phyloP scores from a whole-genome alignment of 2,113 vertebrate genomes.

The Strigops habroptila region DNA sequence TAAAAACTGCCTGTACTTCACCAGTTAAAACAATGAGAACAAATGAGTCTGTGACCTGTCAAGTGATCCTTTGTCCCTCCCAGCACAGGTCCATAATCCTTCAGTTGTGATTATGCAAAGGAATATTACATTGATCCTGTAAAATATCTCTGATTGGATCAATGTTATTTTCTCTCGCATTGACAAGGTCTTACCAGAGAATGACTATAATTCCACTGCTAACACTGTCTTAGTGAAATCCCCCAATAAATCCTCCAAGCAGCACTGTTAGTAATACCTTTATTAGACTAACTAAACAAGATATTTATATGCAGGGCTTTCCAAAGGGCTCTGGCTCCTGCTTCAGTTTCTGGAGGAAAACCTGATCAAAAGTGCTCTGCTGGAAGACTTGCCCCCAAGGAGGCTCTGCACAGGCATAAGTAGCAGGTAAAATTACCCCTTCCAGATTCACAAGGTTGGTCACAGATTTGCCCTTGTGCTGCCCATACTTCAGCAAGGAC shows the following conservation, averaged over 20 bases:
- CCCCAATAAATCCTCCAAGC: conserved; percentile 74
- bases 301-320: conserved; percentile 62
- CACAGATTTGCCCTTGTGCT: not conserved
- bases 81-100: conserved; percentile 43
- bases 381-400: not conserved
- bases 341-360: conserved; percentile 19
- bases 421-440: not conserved
- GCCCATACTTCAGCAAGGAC: not conserved
- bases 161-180: conserved; percentile 61
- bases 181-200: conserved; percentile 62
- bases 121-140: conserved; percentile 67
- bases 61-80: conserved; percentile 40
- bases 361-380: not conserved
- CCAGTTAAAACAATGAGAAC: conserved; percentile 24
- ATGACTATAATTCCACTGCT: conserved; percentile 68
- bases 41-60: conserved; percentile 45
- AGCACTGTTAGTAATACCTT: conserved; percentile 67
- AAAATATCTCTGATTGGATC: conserved; percentile 71
- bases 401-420: not conserved
- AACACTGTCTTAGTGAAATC: conserved; percentile 74
- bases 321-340: not conserved
- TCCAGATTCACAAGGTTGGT: not conserved
- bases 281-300: conserved; percentile 71
- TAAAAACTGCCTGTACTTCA: not conserved
- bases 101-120: conserved; percentile 42